Conservation (phyloP, 2,113 vertebrate genomes). For the Apaloderma vittatum region DNA sequence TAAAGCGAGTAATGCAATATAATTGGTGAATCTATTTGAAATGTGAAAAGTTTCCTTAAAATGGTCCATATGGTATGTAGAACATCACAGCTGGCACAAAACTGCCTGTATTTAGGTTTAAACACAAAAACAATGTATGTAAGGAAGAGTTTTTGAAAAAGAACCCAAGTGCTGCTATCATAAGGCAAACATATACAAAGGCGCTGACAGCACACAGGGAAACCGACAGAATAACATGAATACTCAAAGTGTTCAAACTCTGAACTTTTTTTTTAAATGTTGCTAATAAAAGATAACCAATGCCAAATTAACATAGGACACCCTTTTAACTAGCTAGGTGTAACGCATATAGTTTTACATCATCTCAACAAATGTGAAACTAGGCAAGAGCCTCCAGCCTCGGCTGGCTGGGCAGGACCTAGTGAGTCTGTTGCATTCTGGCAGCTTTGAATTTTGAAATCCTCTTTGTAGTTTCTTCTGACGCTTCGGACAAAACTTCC, state of each 20-base stretch:
- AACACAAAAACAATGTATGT: constrained; percentile 73
- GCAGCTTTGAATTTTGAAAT: constrained; percentile 95
- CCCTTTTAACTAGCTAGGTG: not conserved
- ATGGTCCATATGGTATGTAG: constrained; percentile 75
- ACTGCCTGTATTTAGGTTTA: constrained; percentile 74
- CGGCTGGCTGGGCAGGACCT: not conserved
- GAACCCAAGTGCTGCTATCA: constrained; percentile 71
- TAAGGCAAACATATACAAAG: constrained; percentile 76
- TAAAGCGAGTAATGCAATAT: constrained; percentile 76
- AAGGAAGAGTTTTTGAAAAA: constrained; percentile 71
- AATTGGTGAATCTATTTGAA: constrained; percentile 75
- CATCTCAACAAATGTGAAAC: not conserved
- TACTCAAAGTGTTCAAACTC: constrained; percentile 59
- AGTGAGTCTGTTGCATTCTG: constrained; percentile 86
- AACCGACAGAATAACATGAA: constrained; percentile 62
- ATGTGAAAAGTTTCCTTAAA: constrained; percentile 77
- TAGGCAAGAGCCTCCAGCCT: not conserved
- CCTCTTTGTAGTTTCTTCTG: constrained; percentile 80
- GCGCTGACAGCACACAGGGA: constrained; percentile 72
- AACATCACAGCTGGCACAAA: constrained; percentile 79
- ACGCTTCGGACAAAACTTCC: constrained; percentile 82
- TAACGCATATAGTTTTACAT: not conserved
- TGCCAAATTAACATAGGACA: constrained; percentile 25
- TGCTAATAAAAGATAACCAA: constrained; percentile 29
- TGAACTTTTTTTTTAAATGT: constrained; percentile 6